Conservation (phyloP, 2,888 invertebrate genomes). For the Hirtodrosophila trivittata region DNA sequence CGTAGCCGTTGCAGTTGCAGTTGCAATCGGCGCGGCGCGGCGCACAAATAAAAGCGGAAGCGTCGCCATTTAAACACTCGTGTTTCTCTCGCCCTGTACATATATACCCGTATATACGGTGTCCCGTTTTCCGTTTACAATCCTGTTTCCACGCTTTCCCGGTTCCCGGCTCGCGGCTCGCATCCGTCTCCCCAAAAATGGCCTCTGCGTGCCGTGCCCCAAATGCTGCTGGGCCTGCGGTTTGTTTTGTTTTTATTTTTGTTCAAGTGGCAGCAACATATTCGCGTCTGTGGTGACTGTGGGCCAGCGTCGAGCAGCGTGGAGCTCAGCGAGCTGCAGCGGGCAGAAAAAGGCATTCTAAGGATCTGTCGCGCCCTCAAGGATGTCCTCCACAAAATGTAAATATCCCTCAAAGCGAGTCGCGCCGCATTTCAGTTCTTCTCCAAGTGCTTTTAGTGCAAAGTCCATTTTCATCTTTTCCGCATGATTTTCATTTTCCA, state of each 20-base stretch:
- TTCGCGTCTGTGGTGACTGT: slow-evolving; percentile 29
- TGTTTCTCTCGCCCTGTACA: slow-evolving; percentile 25
- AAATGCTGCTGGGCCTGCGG: slow-evolving; percentile 17
- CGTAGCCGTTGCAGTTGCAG: slow-evolving; percentile 66
- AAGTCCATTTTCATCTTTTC: no score
- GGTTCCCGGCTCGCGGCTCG: neutral
- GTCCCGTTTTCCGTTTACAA: slow-evolving; percentile 3
- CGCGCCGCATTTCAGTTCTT: no score
- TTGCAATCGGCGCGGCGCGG: slow-evolving; percentile 71
- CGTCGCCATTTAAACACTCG: slow-evolving; percentile 50
- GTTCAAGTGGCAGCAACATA: slow-evolving; percentile 43
- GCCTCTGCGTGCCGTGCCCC: slow-evolving; percentile 20
- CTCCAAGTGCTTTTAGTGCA: no score
- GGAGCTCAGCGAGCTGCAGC: slow-evolving; percentile 6
- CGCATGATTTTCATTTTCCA: no score
- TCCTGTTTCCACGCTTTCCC: slow-evolving; percentile 1
- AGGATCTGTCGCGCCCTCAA: slow-evolving; percentile 35
- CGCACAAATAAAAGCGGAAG: slow-evolving; percentile 73
- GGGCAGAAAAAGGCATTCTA: neutral
- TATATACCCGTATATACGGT: neutral
- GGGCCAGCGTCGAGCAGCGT: slow-evolving; percentile 7
- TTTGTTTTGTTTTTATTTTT: slow-evolving; percentile 28
- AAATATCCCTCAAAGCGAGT: no score
- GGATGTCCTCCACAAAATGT: slow-evolving; percentile 52
- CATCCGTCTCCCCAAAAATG: slow-evolving; percentile 21